Conservation (phyloP, 2,113 vertebrate genomes). For the Myrmecophaga tridactyla region DNA sequence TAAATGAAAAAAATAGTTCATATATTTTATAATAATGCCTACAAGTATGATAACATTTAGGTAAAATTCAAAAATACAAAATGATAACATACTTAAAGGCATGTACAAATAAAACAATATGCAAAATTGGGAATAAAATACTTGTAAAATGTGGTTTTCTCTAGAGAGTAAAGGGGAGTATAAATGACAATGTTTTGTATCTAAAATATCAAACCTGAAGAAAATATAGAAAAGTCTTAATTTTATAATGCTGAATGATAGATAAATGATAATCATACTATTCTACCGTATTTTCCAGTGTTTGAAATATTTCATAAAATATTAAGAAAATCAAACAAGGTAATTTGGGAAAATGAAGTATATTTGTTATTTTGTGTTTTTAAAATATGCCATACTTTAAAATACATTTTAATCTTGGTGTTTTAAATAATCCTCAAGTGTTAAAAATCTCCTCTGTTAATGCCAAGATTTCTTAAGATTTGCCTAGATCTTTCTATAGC, state of each 20-base stretch:
- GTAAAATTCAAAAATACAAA: background rate
- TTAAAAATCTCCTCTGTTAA: slow-evolving; percentile 51
- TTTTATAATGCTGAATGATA: too few species aligned
- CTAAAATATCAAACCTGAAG: too few species aligned
- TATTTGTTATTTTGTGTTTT: slow-evolving; percentile 19
- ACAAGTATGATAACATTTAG: background rate
- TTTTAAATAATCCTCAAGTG: slow-evolving; percentile 51
- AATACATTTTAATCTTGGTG: background rate
- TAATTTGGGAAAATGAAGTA: background rate
- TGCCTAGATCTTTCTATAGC: slow-evolving; percentile 6
- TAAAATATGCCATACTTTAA: background rate
- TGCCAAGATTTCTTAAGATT: background rate
- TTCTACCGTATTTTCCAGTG: background rate
- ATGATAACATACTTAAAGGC: background rate
- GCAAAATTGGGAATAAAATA: background rate
- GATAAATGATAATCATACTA: background rate
- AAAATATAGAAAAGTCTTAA: too few species aligned
- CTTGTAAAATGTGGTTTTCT: background rate
- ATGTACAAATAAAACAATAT: background rate
- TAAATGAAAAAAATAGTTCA: background rate
- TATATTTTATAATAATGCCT: background rate
- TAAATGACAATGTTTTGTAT: background rate
- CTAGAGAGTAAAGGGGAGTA: background rate
- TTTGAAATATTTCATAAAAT: background rate
- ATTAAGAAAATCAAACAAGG: slow-evolving; percentile 11